Evolutionary conservation across 2,888 invertebrate genomes (phyloP).

Genomic region (Amphipyra berbera): DNA sequence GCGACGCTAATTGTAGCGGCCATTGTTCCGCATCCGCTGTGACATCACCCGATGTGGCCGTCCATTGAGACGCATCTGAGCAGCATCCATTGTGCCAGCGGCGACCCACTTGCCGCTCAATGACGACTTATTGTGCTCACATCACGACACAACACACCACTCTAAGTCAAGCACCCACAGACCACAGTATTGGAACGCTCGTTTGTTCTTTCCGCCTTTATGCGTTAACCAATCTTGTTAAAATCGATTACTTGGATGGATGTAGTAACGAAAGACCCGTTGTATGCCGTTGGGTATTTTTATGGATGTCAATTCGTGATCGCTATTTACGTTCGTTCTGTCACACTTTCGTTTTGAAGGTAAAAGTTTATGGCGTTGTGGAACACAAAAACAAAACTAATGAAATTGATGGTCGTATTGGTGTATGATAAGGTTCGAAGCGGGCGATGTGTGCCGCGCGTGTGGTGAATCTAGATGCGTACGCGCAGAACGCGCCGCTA

Average conservation of each 20-base stretch:
- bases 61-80: conserved; percentile 67
- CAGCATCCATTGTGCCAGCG: conserved; percentile 72
- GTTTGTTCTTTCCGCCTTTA: conserved; percentile 36
- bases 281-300: conserved; percentile 1
- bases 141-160: conserved; percentile 25
- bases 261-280: conserved; percentile 1
- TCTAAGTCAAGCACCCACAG: neutral
- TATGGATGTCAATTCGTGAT: conserved; percentile 8
- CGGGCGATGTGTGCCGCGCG: conserved; percentile 62
- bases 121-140: conserved; percentile 69
- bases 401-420: conserved; percentile 47
- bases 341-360: conserved; percentile 30
- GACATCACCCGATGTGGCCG: conserved; percentile 68
- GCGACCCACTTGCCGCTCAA: conserved; percentile 74
- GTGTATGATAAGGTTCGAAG: conserved; percentile 44
- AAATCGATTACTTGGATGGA: conserved; percentile 8
- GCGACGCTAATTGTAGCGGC: conserved; percentile 72
- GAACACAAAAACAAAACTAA: conserved; percentile 57
- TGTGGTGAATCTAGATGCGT: conserved; percentile 60
- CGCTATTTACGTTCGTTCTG: neutral
- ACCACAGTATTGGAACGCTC: conserved; percentile 22
- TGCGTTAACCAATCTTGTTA: conserved; percentile 7
- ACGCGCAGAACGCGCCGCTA: conserved; percentile 22
- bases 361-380: conserved; percentile 38
- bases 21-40: conserved; percentile 81